Base-by-base conservation (phyloP, 1,140 invertebrate species). In the Drosophila pectinifera region DNA sequence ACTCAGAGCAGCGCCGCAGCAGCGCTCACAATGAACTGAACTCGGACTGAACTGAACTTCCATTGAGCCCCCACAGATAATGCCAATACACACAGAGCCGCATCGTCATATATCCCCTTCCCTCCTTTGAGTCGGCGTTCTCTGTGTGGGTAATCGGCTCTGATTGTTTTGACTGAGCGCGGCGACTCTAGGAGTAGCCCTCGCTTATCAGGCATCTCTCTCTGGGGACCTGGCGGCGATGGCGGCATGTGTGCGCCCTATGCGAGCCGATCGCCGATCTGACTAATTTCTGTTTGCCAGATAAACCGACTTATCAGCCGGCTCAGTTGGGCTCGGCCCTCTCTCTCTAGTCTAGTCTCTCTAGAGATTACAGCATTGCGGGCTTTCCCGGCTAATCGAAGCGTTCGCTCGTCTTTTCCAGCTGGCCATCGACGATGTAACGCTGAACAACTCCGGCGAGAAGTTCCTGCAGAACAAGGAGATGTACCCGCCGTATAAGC, bases 401-500 rank as follows among this genome's bases (percentile, higher is more conserved):
- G 20, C 31, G 14, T n/a, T 18, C 18, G 13, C 26, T 38, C 31
- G 46, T 45, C 10, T 11, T 8, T 26, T 65, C 3, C 41, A 92
- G 91, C 85, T 92, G 41, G 91, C 90, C 56, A 92, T 92, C 18
- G 91, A 92, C 56, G 91, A 92, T 72, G 80, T 92, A 16, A 91
- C 85, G 39, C 77, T 92, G 0, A 92, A 91, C 51, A 91, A 91
- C 75, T 91, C 91, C 1, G 91, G 91, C 5, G 91, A 92, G 38
- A 92, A 92, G 48, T 92, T 92, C 54, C 56, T 85, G 18, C 91
- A 92, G 43, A 92, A 91, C 53, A 92, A 92, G 70, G 91, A 92
- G 54, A 92, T 92, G 91, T 91, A 91, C 54, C 88, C 91, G 22
- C 83, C 91, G 1, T 92, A 92, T 39, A 92, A 92, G 34, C 91